These are phyloP conservation scores for Nasonia vitripennis DNA, from an alignment of 1,140 invertebrate species.

Conservation along the genomic window DNA sequence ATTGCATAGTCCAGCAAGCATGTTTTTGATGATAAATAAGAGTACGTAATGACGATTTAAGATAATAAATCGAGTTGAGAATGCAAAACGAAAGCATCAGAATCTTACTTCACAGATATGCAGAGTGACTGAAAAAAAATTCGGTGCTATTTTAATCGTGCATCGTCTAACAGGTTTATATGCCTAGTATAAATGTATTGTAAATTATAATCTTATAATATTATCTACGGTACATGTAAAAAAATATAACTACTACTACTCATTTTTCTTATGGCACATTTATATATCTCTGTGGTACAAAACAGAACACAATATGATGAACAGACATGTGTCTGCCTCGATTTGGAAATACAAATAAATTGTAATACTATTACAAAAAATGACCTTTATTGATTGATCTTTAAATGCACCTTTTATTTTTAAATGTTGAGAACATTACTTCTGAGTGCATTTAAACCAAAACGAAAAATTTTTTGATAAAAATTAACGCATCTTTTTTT, in stretches of 20 bases:
- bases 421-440: constrained; percentile 10
- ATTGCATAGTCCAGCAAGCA: constrained; percentile 38
- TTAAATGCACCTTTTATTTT: constrained; percentile 21
- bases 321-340: constrained; percentile 59
- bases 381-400: constrained; percentile 34
- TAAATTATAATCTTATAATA: constrained; percentile 74
- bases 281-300: constrained; percentile 68
- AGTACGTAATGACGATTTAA: constrained; percentile 40
- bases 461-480: constrained; percentile 14
- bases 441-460: not conserved
- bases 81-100: constrained; percentile 46
- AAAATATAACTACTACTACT: constrained; percentile 71
- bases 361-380: constrained; percentile 52
- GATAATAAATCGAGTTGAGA: constrained; percentile 32
- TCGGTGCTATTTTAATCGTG: constrained; percentile 72
- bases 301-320: constrained; percentile 64
- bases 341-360: constrained; percentile 55
- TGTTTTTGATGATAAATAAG: constrained; percentile 34
- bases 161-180: constrained; percentile 71
- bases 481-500: constrained; percentile 1
- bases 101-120: constrained; percentile 55
- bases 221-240: constrained; percentile 72
- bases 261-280: constrained; percentile 74
- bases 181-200: constrained; percentile 74
- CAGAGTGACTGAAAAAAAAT: constrained; percentile 65